Evolutionary conservation across 2,113 vertebrate species (phyloP).

Genomic region (Melierax canorus): DNA sequence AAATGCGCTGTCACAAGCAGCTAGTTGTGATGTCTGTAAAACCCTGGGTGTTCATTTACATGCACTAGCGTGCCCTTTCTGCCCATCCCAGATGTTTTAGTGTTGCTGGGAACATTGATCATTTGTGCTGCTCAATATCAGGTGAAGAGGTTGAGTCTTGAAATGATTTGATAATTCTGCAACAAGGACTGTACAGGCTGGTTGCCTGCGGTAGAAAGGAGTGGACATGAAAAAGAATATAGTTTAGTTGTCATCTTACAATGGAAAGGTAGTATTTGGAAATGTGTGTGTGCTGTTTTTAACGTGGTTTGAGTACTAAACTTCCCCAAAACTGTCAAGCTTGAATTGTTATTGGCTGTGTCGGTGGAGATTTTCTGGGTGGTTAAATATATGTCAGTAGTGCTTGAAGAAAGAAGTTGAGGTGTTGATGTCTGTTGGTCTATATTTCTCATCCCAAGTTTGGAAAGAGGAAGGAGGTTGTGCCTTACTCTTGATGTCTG

Average conservation of each 20-base stretch:
- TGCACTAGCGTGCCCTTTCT: not conserved
- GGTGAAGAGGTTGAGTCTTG: conserved; percentile 44
- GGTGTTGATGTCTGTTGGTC: not conserved
- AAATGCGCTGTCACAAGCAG: not conserved
- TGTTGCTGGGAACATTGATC: not conserved
- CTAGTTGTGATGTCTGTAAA: not conserved
- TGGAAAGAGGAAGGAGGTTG: not conserved
- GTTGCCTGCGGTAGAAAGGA: not conserved
- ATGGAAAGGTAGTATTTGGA: not conserved
- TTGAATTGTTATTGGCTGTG: not conserved
- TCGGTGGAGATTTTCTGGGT: not conserved
- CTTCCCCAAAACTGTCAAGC: not conserved
- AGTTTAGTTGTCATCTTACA: not conserved
- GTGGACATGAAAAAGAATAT: not conserved
- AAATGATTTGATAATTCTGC: conserved; percentile 29
- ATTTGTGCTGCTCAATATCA: conserved; percentile 9
- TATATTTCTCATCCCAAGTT: not conserved
- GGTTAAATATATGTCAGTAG: not conserved
- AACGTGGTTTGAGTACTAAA: not conserved
- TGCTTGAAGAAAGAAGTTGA: not conserved
- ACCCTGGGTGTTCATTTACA: conserved; percentile 31
- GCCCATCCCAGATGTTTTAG: conserved; percentile 37
- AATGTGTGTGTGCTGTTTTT: not conserved
- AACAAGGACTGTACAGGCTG: not conserved
- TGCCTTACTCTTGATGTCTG: not conserved